Conservation (phyloP, 2,797 vertebrate species). For the Smutsia gigantea region DNA sequence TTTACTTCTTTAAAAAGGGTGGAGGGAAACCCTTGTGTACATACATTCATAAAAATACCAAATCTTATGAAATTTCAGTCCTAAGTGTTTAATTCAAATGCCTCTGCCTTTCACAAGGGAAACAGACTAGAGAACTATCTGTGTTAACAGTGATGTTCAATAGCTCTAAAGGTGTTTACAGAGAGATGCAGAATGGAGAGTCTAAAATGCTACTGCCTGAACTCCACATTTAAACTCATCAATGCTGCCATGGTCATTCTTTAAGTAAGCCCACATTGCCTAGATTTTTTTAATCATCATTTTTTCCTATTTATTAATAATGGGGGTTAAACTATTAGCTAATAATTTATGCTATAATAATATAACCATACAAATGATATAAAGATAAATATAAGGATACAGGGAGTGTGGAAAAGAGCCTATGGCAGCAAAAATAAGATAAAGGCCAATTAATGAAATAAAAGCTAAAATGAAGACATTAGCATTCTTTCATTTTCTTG, state of each 20-base stretch:
- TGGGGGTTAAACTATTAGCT: neutral
- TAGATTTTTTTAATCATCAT: neutral
- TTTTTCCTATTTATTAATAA: conserved; percentile 19
- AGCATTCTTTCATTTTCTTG: neutral
- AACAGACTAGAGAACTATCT: neutral
- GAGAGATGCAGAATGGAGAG: neutral
- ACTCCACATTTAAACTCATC: neutral
- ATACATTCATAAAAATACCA: neutral
- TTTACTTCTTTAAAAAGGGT: conserved; percentile 61
- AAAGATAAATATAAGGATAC: conserved; percentile 13
- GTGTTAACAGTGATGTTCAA: neutral
- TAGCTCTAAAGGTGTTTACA: neutral
- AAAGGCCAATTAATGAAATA: conserved; percentile 3
- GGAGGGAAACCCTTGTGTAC: neutral
- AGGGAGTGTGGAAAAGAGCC: neutral
- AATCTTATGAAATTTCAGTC: conserved; percentile 43
- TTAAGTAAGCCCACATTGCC: neutral
- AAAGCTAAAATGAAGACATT: conserved; percentile 30
- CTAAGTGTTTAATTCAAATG: conserved; percentile 55
- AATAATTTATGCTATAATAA: conserved; percentile 51
- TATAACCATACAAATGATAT: neutral
- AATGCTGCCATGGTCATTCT: neutral
- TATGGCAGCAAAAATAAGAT: conserved; percentile 31
- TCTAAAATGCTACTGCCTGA: neutral
- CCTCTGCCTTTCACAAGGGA: neutral